Evolutionary conservation across 2,797 vertebrate species (phyloP).

Genomic region (Lepilemur septentrionalis): DNA sequence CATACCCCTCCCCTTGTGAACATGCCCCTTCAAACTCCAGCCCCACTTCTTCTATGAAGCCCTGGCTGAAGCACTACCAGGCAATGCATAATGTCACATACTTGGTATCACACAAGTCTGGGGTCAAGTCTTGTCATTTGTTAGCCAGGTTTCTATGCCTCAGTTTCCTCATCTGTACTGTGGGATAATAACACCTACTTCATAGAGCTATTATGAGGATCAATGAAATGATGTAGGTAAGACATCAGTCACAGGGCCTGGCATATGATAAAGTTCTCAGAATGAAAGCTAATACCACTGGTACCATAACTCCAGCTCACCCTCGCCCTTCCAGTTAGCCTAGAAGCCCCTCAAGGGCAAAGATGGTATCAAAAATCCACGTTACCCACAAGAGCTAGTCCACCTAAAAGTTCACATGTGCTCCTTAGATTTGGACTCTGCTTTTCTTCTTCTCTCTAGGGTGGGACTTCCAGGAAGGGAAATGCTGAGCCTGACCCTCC

Average conservation of each 20-base stretch:
- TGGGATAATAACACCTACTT: background rate
- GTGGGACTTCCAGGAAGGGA: slow-evolving; percentile 91
- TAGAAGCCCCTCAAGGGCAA: background rate
- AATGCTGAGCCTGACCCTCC: slow-evolving; percentile 86
- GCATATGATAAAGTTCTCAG: background rate
- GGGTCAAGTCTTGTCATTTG: background rate
- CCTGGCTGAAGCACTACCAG: background rate
- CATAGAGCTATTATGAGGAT: background rate
- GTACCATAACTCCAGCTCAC: background rate
- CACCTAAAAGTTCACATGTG: too few species aligned
- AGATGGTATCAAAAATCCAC: background rate
- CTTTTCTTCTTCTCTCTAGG: slow-evolving; percentile 80
- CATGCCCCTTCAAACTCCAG: background rate
- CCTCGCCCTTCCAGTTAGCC: background rate
- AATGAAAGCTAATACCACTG: background rate
- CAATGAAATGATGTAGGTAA: background rate
- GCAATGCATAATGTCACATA: background rate
- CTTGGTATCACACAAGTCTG: background rate
- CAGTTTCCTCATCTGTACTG: background rate
- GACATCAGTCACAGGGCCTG: background rate
- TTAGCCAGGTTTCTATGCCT: background rate
- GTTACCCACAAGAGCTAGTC: background rate
- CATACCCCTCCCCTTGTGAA: background rate
- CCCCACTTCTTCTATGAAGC: background rate
- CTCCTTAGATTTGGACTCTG: background rate